These are phyloP conservation scores for Lepidurus arcticus DNA, from an alignment of 1,140 invertebrate genomes.

Conservation along the genomic window DNA sequence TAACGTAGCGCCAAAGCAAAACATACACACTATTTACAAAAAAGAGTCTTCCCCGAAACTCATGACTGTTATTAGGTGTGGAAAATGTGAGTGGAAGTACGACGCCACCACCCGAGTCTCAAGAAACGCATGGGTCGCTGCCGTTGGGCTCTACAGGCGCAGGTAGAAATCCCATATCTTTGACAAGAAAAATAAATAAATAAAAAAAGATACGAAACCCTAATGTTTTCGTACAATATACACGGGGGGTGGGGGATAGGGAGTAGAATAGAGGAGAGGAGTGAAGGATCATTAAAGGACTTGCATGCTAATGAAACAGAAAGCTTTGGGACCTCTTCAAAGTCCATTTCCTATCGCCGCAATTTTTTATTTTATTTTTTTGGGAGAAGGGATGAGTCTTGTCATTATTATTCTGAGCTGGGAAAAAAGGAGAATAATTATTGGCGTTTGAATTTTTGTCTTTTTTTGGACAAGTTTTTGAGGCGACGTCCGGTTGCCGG, in stretches of 20 bases:
- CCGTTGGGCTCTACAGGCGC: conserved; percentile 11
- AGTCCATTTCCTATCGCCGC: not conserved
- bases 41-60: not conserved
- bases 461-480: not conserved
- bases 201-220: not conserved
- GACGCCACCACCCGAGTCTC: conserved; percentile 8
- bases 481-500: conserved; percentile 22
- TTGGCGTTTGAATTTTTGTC: conserved; percentile 1
- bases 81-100: conserved; percentile 8
- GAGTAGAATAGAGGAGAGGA: not conserved
- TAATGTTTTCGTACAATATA: not conserved
- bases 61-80: conserved; percentile 21
- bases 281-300: not conserved
- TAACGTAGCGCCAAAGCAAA: not conserved
- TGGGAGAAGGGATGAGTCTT: not conserved
- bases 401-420: not conserved
- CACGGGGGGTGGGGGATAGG: not conserved
- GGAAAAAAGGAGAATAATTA: conserved; percentile 6
- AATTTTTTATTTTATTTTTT: not conserved
- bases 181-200: not conserved
- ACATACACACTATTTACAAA: not conserved
- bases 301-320: conserved; percentile 22
- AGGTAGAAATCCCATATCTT: not conserved
- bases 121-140: not conserved
- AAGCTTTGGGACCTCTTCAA: not conserved